These are phyloP conservation scores for Toxotes jaculatrix DNA, from an alignment of 2,113 vertebrate species.

Conservation along the genomic window DNA sequence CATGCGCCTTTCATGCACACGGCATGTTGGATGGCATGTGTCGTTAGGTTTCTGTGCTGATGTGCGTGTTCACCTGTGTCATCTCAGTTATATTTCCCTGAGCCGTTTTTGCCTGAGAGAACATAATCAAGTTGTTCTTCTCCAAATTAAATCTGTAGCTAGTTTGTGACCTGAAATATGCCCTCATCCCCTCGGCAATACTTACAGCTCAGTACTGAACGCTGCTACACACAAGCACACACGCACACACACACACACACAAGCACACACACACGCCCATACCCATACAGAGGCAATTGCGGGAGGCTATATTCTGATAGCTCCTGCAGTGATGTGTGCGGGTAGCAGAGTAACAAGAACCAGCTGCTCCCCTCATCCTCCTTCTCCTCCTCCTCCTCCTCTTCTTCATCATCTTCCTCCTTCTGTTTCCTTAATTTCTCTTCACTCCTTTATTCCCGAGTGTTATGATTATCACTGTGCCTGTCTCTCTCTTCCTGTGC, in stretches of 20 bases:
- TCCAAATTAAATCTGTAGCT: slow-evolving; percentile 77
- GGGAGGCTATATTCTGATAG: slow-evolving; percentile 51
- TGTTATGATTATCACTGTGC: slow-evolving; percentile 45
- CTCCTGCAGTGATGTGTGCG: slow-evolving; percentile 64
- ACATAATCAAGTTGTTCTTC: slow-evolving; percentile 76
- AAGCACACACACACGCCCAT: slow-evolving; percentile 9
- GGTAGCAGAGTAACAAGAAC: slow-evolving; percentile 61
- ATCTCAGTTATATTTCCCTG: slow-evolving; percentile 48
- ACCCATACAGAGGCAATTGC: slow-evolving; percentile 36
- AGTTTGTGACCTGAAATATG: slow-evolving; percentile 78
- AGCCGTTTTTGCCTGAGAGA: slow-evolving; percentile 52
- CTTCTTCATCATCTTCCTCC: slow-evolving; percentile 12
- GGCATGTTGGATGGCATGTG: neutral
- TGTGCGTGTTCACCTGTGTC: slow-evolving; percentile 42
- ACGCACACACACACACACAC: slow-evolving; percentile 22
- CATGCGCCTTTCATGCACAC: neutral
- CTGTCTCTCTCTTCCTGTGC: slow-evolving; percentile 35
- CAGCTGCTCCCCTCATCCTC: slow-evolving; percentile 67
- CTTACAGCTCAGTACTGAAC: slow-evolving; percentile 39
- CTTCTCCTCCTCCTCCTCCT: slow-evolving; percentile 15
- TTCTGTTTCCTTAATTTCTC: slow-evolving; percentile 43
- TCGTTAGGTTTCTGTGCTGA: neutral
- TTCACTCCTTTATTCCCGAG: slow-evolving; percentile 31
- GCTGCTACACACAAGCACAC: slow-evolving; percentile 11
- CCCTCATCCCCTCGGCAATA: slow-evolving; percentile 65